These are phyloP conservation scores for Agrochola circellaris DNA, from an alignment of 2,888 invertebrate species.

Conservation along the genomic window DNA sequence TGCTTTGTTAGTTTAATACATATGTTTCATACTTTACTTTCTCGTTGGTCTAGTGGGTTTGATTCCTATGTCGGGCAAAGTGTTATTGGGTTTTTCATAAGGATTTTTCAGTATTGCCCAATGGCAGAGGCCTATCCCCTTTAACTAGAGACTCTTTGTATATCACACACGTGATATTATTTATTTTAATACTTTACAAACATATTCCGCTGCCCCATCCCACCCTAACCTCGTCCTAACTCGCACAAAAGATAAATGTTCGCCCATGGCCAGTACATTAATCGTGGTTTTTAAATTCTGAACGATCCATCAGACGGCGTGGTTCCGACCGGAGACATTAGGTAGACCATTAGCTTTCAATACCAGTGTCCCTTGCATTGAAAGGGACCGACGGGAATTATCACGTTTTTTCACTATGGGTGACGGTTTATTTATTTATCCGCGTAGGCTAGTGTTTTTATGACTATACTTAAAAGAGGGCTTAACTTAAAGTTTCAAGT, in stretches of 20 bases:
- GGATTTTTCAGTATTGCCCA: not conserved
- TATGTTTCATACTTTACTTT: too few relatives aligned
- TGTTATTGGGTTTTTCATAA: not conserved
- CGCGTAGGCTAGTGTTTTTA: too few relatives aligned
- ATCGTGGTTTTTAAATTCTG: constrained; percentile 66
- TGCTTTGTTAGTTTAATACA: too few relatives aligned
- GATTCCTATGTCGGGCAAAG: not conserved
- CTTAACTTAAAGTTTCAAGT: not conserved
- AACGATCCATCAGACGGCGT: constrained; percentile 53
- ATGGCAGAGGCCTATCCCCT: not conserved
- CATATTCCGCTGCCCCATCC: not conserved
- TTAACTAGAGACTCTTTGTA: not conserved
- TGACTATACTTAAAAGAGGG: too few relatives aligned
- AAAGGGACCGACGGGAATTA: constrained; percentile 34
- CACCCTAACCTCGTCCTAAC: not conserved
- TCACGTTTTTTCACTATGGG: constrained; percentile 1
- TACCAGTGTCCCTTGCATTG: constrained; percentile 61
- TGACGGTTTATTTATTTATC: constrained; percentile 23
- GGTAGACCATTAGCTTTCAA: constrained; percentile 66
- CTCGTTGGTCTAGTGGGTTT: too few relatives aligned
- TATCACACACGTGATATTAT: not conserved
- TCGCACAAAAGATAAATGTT: constrained; percentile 51
- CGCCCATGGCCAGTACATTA: constrained; percentile 60
- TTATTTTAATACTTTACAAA: not conserved
- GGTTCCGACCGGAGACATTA: constrained; percentile 60